Conservation (phyloP, 2,113 vertebrate species). For the Piprites chloris region DNA sequence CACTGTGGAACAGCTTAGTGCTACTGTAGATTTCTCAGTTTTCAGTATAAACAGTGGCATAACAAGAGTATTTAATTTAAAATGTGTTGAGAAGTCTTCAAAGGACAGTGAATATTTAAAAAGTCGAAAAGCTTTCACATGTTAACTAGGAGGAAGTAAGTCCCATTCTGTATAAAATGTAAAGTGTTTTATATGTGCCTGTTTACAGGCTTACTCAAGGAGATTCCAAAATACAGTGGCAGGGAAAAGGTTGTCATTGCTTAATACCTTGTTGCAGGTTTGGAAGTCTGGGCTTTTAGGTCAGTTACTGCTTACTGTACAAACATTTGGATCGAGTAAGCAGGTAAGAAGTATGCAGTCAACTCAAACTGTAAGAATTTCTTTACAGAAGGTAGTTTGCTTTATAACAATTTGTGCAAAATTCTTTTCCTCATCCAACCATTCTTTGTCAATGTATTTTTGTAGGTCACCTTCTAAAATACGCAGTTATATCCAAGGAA, state of each 20-base stretch:
- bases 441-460: neutral
- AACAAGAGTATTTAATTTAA: neutral
- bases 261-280: neutral
- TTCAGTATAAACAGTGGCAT: neutral
- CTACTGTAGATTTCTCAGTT: neutral
- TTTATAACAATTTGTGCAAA: neutral
- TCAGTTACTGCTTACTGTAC: neutral
- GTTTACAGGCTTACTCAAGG: neutral
- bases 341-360: neutral
- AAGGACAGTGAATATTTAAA: neutral
- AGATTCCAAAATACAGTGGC: neutral
- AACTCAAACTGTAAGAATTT: neutral
- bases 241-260: neutral
- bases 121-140: neutral
- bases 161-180: neutral
- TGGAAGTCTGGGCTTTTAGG: neutral
- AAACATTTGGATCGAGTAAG: neutral
- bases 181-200: fast-evolving
- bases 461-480: neutral
- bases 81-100: neutral
- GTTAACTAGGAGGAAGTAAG: neutral
- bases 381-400: neutral
- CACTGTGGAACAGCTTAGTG: neutral
- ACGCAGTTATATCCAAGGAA: neutral
- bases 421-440: neutral